Evolutionary conservation across 2,888 invertebrate genomes (phyloP).

Genomic region (Seira ritae): DNA sequence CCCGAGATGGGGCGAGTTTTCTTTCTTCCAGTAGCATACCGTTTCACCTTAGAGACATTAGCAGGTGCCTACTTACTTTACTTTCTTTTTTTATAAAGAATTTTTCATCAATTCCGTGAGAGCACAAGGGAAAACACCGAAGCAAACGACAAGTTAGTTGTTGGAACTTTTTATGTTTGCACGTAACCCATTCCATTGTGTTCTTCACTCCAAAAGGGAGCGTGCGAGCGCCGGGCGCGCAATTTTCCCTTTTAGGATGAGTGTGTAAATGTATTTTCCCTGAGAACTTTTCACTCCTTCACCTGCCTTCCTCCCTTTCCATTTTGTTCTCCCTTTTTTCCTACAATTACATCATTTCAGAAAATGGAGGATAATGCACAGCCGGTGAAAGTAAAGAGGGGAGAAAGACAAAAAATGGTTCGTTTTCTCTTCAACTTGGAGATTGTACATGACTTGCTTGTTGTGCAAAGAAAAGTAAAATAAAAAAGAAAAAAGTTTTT

Average conservation of each 20-base stretch:
- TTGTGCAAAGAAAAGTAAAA: no score
- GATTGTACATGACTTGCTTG: no score
- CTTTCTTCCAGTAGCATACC: neutral
- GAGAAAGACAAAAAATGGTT: no score
- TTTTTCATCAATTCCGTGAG: no score
- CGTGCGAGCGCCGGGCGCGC: constrained; percentile 20
- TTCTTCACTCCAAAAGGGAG: constrained; percentile 1
- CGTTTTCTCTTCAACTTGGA: no score
- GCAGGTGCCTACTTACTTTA: no score
- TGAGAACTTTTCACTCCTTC: constrained; percentile 38
- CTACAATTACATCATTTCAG: constrained; percentile 32
- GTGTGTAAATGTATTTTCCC: neutral
- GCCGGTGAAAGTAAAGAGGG: neutral
- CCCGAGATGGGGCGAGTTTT: constrained; percentile 9
- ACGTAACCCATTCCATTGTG: neutral
- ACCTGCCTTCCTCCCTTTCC: constrained; percentile 31
- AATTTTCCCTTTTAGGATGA: neutral
- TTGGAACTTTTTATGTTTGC: no score
- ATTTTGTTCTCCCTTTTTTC: neutral
- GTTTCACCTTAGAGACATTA: neutral
- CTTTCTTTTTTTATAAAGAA: no score
- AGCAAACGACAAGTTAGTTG: no score
- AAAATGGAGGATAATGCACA: constrained; percentile 1
- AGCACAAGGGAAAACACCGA: no score
- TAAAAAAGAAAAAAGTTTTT: no score